Percentiles rank a stretch among this genome's conserved stretches.
Conservation (phyloP, 1,140 invertebrate genomes). For the Trichonephila clavipes region DNA sequence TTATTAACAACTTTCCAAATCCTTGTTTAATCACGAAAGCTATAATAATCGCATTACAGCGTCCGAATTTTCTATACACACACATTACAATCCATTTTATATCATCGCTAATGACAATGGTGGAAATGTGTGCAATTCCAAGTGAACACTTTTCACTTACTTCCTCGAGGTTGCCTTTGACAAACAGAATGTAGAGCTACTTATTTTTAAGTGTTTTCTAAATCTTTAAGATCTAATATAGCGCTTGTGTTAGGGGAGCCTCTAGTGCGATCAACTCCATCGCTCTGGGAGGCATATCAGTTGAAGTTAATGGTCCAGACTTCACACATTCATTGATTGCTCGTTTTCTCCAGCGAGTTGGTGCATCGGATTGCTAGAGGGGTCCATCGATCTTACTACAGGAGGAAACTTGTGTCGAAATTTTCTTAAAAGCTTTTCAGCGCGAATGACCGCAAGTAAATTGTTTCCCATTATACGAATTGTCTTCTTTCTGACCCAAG, state of each 20-base stretch:
- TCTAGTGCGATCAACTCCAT: conserved; percentile 19
- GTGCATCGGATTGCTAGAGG: conserved; percentile 8
- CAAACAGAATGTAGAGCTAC: conserved; percentile 50
- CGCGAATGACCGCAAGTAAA: conserved; percentile 72
- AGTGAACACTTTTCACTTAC: conserved; percentile 15
- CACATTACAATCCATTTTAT: not conserved
- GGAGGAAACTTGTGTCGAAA: conserved; percentile 60
- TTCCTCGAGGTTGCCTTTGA: conserved; percentile 19
- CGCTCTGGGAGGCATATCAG: conserved; percentile 40
- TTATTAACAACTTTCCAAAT: not conserved
- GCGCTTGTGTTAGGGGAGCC: not conserved
- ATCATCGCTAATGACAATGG: conserved; percentile 9
- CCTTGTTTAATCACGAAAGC: not conserved
- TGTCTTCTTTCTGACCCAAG: conserved; percentile 61
- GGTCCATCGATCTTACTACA: conserved; percentile 49
- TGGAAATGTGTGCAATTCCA: not conserved
- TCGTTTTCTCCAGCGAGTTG: not conserved
- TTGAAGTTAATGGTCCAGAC: conserved; percentile 50
- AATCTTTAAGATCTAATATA: conserved; percentile 58
- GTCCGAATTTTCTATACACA: not conserved
- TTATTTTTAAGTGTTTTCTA: conserved; percentile 63
- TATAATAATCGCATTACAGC: not conserved
- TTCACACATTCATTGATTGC: conserved; percentile 58
- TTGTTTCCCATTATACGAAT: conserved; percentile 69
- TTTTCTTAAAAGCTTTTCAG: conserved; percentile 76